Base-by-base conservation (phyloP, 2,888 invertebrate genomes). In the Amaurobius ferox region DNA sequence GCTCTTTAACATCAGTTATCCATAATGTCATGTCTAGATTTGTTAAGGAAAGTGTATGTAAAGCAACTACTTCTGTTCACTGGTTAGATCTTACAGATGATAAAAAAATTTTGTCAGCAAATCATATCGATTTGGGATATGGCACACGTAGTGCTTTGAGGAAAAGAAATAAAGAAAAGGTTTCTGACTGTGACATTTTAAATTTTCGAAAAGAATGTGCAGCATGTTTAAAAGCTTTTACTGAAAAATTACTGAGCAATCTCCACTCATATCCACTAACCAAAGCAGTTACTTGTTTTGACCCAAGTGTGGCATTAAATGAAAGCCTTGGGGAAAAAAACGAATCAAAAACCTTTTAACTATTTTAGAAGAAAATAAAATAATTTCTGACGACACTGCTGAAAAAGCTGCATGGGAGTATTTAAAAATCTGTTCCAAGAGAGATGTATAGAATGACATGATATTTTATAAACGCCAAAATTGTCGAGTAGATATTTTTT, bases 11-110 rank as follows among this genome's bases (percentile, higher is more conserved):
- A 1, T 28, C 23, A 13, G 19, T 71, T 1, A 13, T 61, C n/a
- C 13, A 73, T 30, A 19, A 28, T 6, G 0, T 55, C 0, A 73
- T 73, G 61, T 2, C 44, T 23, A 73, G 61, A 23, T 70, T 70
- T 44, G n/a, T 70, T 0, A 39, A 39, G 23, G 19, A 35, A 16
- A 28, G 40, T 7, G 44, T 44, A n/a, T 44, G 2, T n/a, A 44
- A 7, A 13, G 19, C 2, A 2, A 44, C 2, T 44, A 44, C 13
- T 44, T 3, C 6, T 3, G 19, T n/a, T n/a, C 44, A 44, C 2
- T n/a, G n/a, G n/a, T n/a, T n/a, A 44, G 44, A 44, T 44, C 7
- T 44, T 3, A 19, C 16, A 2, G 44, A 44, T 19, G 19, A 44
- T n/a, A 44, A 44, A 3, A 44, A 44, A n/a, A 44, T 7, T 3